phyloP scores from a whole-genome alignment of 2,888 invertebrate genomes.

The Tubulanus polymorphus region DNA sequence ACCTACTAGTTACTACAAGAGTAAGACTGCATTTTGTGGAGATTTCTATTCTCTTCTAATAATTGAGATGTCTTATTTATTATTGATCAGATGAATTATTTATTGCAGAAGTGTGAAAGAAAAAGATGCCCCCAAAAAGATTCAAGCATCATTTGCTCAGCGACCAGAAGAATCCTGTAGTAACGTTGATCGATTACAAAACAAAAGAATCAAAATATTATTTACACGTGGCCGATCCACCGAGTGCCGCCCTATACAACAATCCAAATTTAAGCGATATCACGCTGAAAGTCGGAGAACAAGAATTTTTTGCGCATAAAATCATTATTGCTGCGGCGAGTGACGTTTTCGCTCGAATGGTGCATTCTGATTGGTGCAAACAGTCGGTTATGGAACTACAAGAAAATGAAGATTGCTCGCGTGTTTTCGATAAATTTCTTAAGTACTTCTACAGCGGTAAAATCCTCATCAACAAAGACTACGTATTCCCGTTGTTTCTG shows the following conservation, averaged over 20 bases:
- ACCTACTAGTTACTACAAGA: too few relatives aligned
- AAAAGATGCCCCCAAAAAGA: not conserved
- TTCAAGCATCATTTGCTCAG: not conserved
- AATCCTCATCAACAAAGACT: conserved; percentile 50
- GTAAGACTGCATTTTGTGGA: too few relatives aligned
- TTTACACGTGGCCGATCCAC: not conserved
- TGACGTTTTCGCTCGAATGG: conserved; percentile 57
- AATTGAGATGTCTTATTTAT: too few relatives aligned
- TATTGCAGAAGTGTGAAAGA: too few relatives aligned
- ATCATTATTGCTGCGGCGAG: conserved; percentile 53
- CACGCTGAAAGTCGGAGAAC: conserved; percentile 46
- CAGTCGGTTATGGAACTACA: conserved; percentile 40
- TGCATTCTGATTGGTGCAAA: conserved; percentile 49
- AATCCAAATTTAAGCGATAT: conserved; percentile 38
- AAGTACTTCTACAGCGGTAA: conserved; percentile 54
- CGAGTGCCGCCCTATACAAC: conserved; percentile 31
- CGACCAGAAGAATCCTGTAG: conserved; percentile 1
- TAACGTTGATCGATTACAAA: not conserved
- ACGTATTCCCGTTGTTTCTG: conserved; percentile 51
- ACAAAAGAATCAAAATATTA: conserved; percentile 1
- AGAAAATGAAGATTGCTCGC: conserved; percentile 49
- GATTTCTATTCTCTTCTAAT: too few relatives aligned
- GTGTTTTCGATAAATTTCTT: conserved; percentile 51
- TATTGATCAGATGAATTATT: too few relatives aligned
- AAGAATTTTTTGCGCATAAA: conserved; percentile 53